These are phyloP conservation scores for Argya squamiceps DNA, from an alignment of 2,797 vertebrate genomes.

Conservation along the genomic window DNA sequence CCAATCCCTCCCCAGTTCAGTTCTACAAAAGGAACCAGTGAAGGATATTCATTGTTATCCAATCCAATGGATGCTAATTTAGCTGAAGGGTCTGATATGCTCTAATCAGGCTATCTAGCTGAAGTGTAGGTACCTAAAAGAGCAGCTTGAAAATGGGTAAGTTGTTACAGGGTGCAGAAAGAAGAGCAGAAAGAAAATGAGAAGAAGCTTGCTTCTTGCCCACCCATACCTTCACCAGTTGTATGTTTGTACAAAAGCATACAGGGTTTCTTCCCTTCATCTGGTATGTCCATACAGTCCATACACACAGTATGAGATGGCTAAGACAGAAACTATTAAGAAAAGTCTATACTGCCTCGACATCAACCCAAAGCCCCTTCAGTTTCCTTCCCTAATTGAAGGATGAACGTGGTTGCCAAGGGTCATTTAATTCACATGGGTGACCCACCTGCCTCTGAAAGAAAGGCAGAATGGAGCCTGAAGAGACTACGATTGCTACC, in stretches of 20 bases:
- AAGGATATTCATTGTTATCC: background rate
- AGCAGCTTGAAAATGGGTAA: background rate
- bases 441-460: background rate
- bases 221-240: background rate
- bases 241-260: background rate
- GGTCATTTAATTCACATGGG: background rate
- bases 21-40: background rate
- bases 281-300: background rate
- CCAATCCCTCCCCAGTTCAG: background rate
- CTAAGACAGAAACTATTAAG: background rate
- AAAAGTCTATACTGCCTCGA: background rate
- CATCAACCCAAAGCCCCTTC: background rate
- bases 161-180: background rate
- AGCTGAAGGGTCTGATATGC: background rate
- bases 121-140: background rate
- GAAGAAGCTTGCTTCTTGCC: background rate
- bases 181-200: background rate
- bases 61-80: background rate
- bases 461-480: background rate
- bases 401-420: background rate
- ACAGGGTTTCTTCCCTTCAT: background rate
- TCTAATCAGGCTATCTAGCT: background rate
- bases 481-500: background rate
- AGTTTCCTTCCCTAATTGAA: background rate
- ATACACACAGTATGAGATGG: background rate